Evolutionary conservation across 2,888 invertebrate species (phyloP), one percentile per base, ranked within the genome.

Genomic region (Drosophila acutilabella): DNA sequence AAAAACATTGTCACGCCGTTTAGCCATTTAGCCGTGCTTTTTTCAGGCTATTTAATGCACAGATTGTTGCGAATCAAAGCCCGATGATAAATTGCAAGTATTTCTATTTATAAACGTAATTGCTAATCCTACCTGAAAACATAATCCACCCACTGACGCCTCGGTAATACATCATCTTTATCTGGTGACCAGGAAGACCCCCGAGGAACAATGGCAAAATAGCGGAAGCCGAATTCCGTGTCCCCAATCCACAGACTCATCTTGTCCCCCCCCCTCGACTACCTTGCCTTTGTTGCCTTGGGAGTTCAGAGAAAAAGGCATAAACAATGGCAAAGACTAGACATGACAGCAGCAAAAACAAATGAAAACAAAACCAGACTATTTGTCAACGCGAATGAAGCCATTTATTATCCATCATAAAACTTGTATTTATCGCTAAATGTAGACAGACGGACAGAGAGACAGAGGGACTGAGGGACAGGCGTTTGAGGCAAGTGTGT

Each of bases 401-500:
- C 91, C 89, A 89, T 90, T 89, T 89, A 89, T 89, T 89, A 89
- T 90, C 89, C 89, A 90, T 89, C 89, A 89, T 89, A 89, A 89
- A 89, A 90, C 90, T 90, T 89, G 89, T 90, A 90, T 89, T 90
- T 89, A 89, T 89, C 85, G 89, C 81, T 81, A 83, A 89, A 90
- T 85, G 89, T 78, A 72, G 59, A 52, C 56, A 45, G 45, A 45
- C 42, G 33, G 16, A 54, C 18, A 16, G 18, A 18, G 11, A 1
- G 16, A 26, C 4, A 0, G 16, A 33, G 3, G 36, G 26, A 13
- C 54, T 20, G 20, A 18, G 33, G 26, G 16, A 2, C 30, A 47
- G 45, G 11, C 36, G 36, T 4, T 13, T 11, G 48, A 16, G 33
- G 33, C 33, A 13, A 50, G 48, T 13, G 38, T 42, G 59, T 40